A percentile compares a stretch with the other conserved stretches of the same genome.
Conservation (phyloP, 1,140 invertebrate species). For the Gerris buenoi region DNA sequence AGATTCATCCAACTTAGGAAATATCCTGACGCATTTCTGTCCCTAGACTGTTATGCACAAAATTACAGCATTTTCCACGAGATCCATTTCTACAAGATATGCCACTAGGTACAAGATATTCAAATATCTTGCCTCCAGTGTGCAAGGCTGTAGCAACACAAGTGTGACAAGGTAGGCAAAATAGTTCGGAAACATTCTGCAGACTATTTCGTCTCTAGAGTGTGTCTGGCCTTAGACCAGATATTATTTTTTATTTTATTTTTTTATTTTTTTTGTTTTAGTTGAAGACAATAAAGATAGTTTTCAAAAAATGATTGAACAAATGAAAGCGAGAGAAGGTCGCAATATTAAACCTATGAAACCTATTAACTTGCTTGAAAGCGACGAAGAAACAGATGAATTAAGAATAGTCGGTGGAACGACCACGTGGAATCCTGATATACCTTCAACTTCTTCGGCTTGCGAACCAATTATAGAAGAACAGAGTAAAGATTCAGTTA, state of each 20-base stretch:
- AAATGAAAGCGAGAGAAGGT: constrained; percentile 24
- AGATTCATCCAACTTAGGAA: too few relatives aligned
- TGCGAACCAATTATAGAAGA: too few relatives aligned
- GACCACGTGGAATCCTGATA: neutral
- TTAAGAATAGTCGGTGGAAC: neutral
- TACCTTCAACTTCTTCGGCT: neutral
- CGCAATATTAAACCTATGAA: constrained; percentile 12
- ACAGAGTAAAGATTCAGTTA: too few relatives aligned
- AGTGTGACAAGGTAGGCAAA: too few relatives aligned
- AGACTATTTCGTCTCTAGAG: too few relatives aligned
- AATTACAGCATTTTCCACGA: constrained; percentile 2
- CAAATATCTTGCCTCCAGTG: too few relatives aligned
- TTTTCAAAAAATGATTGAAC: constrained; percentile 28
- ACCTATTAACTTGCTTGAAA: constrained; percentile 6
- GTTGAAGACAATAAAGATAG: constrained; percentile 28
- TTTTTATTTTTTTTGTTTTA: constrained; percentile 21
- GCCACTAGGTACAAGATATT: too few relatives aligned
- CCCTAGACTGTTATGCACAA: too few relatives aligned
- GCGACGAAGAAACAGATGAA: constrained; percentile 16
- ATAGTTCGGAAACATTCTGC: too few relatives aligned
- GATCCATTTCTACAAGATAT: neutral
- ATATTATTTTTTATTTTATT: neutral
- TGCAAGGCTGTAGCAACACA: too few relatives aligned
- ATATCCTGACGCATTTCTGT: too few relatives aligned
- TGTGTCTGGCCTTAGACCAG: too few relatives aligned